A percentile compares a stretch with the other conserved stretches of the same genome.
These are phyloP conservation scores for Lasioglossum leucozonium DNA, from an alignment of 2,888 invertebrate genomes.

Conservation along the genomic window DNA sequence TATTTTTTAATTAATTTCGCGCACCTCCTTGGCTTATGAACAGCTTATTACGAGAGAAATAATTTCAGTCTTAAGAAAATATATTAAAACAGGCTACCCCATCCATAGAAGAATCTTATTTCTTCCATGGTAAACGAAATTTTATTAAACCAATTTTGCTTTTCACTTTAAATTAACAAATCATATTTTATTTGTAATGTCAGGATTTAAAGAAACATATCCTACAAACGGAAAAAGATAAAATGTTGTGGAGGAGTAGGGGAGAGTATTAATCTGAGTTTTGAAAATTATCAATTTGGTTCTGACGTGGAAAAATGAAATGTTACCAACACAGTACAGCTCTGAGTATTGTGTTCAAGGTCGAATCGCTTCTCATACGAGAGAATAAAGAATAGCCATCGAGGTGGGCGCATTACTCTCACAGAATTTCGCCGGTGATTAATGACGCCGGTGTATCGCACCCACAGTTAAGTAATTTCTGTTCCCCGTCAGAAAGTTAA, in stretches of 20 bases:
- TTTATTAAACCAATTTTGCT: neutral
- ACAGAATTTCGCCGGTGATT: conserved; percentile 6
- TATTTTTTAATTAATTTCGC: neutral
- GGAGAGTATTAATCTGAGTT: no score
- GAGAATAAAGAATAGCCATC: neutral
- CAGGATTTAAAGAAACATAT: no score
- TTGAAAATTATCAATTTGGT: neutral
- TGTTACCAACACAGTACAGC: no score
- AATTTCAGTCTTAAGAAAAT: neutral
- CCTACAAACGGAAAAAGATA: neutral
- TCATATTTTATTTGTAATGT: no score
- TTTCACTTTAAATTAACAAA: no score
- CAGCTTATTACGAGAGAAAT: neutral
- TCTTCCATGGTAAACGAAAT: neutral
- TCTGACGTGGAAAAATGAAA: neutral
- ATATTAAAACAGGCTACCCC: neutral
- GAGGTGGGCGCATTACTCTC: neutral
- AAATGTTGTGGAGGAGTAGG: neutral
- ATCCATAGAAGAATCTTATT: neutral
- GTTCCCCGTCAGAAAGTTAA: conserved; percentile 12
- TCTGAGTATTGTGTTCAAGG: neutral
- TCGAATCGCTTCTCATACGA: neutral
- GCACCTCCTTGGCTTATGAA: neutral
- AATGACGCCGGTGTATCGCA: conserved; percentile 8
- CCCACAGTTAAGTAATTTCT: conserved; percentile 27